Conservation (phyloP, 1,140 invertebrate genomes). For the Hycleus cichorii region DNA sequence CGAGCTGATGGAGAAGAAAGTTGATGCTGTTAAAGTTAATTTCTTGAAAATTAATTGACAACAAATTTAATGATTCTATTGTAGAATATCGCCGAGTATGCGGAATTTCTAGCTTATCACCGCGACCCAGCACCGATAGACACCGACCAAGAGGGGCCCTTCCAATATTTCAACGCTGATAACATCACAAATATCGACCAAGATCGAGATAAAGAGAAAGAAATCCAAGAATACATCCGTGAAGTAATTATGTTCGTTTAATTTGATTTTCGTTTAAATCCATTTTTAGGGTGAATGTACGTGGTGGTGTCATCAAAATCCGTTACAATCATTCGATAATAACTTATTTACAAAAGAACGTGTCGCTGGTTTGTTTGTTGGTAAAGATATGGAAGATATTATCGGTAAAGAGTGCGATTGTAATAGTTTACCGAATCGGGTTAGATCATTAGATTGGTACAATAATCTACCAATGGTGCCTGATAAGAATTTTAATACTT, state of each 20-base stretch:
- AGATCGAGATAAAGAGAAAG: slow-evolving; percentile 11
- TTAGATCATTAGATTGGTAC: slow-evolving; percentile 18
- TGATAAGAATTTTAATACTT: slow-evolving; percentile 28
- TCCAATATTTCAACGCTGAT: slow-evolving; percentile 27
- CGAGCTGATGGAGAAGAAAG: slow-evolving; percentile 29
- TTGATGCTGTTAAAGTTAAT: slow-evolving; percentile 25
- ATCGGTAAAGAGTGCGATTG: slow-evolving; percentile 25
- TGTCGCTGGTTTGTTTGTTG: slow-evolving; percentile 16
- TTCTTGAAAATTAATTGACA: background rate
- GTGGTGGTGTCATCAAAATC: slow-evolving; percentile 31
- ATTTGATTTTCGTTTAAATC: background rate
- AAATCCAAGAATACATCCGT: slow-evolving; percentile 22
- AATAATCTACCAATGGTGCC: slow-evolving; percentile 25
- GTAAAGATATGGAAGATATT: slow-evolving; percentile 6
- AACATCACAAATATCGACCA: slow-evolving; percentile 20
- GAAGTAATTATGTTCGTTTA: slow-evolving; percentile 3
- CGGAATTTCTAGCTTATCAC: slow-evolving; percentile 33
- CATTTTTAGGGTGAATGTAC: slow-evolving; percentile 28
- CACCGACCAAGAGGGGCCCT: slow-evolving; percentile 3
- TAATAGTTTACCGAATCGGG: slow-evolving; percentile 5
- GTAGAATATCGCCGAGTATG: slow-evolving; percentile 33
- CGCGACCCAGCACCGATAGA: slow-evolving; percentile 17
- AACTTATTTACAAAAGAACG: slow-evolving; percentile 17
- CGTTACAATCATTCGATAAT: background rate
- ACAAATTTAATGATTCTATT: background rate